Evolutionary conservation across 2,797 vertebrate species (phyloP).

Genomic region (Enteromius thamalakanensis): DNA sequence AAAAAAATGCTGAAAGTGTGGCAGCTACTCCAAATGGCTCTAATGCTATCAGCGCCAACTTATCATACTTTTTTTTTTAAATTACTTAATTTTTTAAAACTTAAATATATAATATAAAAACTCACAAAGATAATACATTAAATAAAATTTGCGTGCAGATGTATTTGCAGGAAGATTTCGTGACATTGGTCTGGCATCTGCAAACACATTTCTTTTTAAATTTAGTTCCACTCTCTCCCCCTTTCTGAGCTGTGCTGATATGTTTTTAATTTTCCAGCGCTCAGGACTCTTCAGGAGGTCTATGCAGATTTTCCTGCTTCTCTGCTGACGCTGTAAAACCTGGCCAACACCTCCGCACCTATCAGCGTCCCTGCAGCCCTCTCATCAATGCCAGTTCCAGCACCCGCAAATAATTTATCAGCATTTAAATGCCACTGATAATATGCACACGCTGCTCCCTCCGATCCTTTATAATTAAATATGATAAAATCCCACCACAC

Average conservation of each 20-base stretch:
- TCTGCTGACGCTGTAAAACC: slow-evolving; percentile 61
- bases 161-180: neutral
- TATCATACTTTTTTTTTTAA: too few relatives aligned
- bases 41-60: too few relatives aligned
- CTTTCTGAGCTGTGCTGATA: slow-evolving; percentile 61
- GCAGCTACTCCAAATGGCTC: too few relatives aligned
- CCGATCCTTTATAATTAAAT: slow-evolving; percentile 75
- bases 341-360: slow-evolving; percentile 52
- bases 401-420: slow-evolving; percentile 71
- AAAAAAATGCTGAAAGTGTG: too few relatives aligned
- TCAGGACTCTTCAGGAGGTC: slow-evolving; percentile 57
- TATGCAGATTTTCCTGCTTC: slow-evolving; percentile 59
- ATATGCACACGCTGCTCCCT: slow-evolving; percentile 64
- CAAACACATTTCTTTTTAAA: slow-evolving; percentile 24
- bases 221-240: slow-evolving; percentile 28
- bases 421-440: slow-evolving; percentile 68
- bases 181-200: slow-evolving; percentile 17
- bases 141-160: neutral
- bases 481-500: slow-evolving; percentile 62
- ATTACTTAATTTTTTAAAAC: too few relatives aligned
- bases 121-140: too few relatives aligned
- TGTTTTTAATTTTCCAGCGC: slow-evolving; percentile 62
- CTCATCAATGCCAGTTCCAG: slow-evolving; percentile 51
- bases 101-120: too few relatives aligned
- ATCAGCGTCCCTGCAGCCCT: slow-evolving; percentile 54